phyloP scores from a whole-genome alignment of 2,113 vertebrate species.

The Pithys albifrons region DNA sequence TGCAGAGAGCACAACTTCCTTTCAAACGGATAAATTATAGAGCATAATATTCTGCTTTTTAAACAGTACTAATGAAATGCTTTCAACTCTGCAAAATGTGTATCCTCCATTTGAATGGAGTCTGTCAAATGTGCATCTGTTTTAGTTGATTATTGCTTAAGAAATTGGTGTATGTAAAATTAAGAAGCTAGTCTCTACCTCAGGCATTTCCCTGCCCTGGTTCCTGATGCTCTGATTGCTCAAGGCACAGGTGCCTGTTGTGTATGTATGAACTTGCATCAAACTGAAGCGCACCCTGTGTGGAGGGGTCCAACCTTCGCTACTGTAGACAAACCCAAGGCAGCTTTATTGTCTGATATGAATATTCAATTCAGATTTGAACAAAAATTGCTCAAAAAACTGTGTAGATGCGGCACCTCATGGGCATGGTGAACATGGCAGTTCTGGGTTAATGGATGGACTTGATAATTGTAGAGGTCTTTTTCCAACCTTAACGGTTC shows the following conservation, averaged over 20 bases:
- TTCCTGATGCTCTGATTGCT: background rate
- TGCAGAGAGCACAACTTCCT: background rate
- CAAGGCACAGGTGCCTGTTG: background rate
- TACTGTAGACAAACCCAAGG: background rate
- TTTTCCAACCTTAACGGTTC: background rate
- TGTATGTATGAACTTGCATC: background rate
- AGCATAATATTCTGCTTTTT: background rate
- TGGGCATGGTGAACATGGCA: background rate
- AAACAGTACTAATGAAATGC: background rate
- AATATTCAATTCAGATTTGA: background rate
- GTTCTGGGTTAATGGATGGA: background rate
- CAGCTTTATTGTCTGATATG: background rate
- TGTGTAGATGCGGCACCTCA: background rate
- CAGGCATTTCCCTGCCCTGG: background rate
- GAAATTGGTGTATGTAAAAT: constrained; percentile 5
- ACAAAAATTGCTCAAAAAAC: background rate
- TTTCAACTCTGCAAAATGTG: background rate
- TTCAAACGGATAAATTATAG: background rate
- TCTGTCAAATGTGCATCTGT: background rate
- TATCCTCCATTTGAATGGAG: background rate
- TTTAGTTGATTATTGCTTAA: background rate
- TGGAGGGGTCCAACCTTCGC: background rate
- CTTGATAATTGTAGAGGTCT: background rate
- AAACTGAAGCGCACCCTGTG: background rate
- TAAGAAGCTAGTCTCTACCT: background rate